Conservation (phyloP, 1,140 invertebrate genomes). For the Zophobas atratus region DNA sequence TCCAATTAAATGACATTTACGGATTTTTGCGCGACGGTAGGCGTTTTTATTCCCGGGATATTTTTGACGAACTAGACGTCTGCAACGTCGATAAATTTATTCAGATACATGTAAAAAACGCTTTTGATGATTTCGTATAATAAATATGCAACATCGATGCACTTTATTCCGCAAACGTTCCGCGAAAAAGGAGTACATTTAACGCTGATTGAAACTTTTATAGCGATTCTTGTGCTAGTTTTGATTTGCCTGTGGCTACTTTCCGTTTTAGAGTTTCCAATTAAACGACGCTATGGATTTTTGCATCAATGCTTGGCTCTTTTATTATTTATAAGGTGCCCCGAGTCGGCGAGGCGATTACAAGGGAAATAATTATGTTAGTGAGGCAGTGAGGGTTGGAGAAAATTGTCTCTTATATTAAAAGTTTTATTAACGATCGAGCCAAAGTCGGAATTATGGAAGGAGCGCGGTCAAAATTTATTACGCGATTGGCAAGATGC, state of each 20-base stretch:
- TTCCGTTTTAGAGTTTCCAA: neutral
- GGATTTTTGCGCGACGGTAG: neutral
- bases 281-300: slow-evolving; percentile 13
- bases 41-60: neutral
- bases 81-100: too few relatives aligned
- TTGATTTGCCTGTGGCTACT: too few relatives aligned
- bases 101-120: too few relatives aligned
- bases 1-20: too few relatives aligned
- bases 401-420: slow-evolving; percentile 32
- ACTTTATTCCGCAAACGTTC: too few relatives aligned
- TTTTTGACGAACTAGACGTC: too few relatives aligned
- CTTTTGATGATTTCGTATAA: too few relatives aligned
- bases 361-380: slow-evolving; percentile 24
- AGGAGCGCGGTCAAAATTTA: slow-evolving; percentile 1
- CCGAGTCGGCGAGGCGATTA: neutral
- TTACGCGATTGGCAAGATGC: slow-evolving; percentile 14
- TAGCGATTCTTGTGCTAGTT: too few relatives aligned
- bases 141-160: too few relatives aligned
- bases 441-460: neutral
- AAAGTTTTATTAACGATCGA: slow-evolving; percentile 25
- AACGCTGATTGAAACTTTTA: too few relatives aligned
- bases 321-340: neutral
- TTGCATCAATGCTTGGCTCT: neutral
- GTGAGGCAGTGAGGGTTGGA: slow-evolving; percentile 10
- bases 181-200: too few relatives aligned